A percentile compares a stretch with the other conserved stretches of the same genome.
Evolutionary conservation across 2,113 vertebrate species (phyloP).

Genomic region (Pyxicephalus adspersus): DNA sequence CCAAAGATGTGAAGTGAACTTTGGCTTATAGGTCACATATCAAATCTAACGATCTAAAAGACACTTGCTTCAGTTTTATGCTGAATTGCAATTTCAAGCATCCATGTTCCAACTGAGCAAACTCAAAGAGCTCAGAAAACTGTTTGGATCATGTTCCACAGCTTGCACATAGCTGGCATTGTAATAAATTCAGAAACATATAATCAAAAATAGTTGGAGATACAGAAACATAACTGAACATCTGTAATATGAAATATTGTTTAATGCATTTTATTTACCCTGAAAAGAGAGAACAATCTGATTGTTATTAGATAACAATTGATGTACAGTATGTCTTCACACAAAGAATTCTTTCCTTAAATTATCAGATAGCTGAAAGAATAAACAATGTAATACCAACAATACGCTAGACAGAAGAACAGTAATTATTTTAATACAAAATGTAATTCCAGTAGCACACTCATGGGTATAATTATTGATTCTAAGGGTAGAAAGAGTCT

Average conservation of each 20-base stretch:
- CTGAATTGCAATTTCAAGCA: conserved; percentile 70
- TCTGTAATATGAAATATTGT: background rate
- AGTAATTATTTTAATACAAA: background rate
- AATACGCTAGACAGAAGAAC: background rate
- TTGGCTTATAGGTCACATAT: conserved; percentile 69
- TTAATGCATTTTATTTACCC: background rate
- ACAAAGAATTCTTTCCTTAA: too few species aligned
- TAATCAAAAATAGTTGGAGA: conserved; percentile 23
- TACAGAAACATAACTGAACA: background rate
- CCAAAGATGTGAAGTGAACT: conserved; percentile 62
- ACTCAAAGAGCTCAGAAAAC: conserved; percentile 38
- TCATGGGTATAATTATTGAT: background rate
- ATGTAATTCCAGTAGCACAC: background rate
- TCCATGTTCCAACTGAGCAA: conserved; percentile 46
- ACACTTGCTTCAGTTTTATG: conserved; percentile 70
- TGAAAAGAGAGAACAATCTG: background rate
- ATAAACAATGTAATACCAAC: background rate
- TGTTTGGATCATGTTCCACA: conserved; percentile 47
- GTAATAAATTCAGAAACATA: conserved; percentile 25
- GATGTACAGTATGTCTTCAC: too few species aligned
- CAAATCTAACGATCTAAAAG: conserved; percentile 70
- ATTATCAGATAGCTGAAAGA: too few species aligned
- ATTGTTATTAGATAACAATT: background rate
- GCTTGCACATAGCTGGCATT: conserved; percentile 50
- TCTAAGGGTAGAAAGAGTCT: too few species aligned